Base-by-base conservation (phyloP, 2,888 invertebrate species). In the Pterobdella sp. region DNA sequence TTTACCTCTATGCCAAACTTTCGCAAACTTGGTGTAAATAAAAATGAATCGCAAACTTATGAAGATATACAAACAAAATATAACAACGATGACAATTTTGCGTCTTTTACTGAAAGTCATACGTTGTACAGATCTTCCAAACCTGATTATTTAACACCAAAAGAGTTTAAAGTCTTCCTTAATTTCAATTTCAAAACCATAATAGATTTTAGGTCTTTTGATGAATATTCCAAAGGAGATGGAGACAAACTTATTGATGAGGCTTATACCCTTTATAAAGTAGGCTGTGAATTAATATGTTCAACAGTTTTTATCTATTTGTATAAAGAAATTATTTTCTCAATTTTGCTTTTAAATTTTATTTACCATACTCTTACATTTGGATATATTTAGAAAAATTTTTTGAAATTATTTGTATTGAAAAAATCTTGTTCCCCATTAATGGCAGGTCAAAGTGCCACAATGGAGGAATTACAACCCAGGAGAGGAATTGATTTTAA, bases 61-160 rank as follows among this genome's bases (percentile, higher is more conserved):
- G n/a, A 31, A 1, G 14, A 32, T 32, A 4, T 32, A 66, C 22
- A 22, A 65, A 22, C 1, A 42, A 42, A 29, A 42, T 3, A 4
- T 1, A 31, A 56, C 3, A 56, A 56, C n/a, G n/a, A 56, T 56
- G 60, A n/a, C 18, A n/a, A 22, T 4, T 56, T 4, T 4, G n/a
- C 18, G 3, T 4, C 7, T 3, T 7, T 26, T 18, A 26, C 26
- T 22, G n/a, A 22, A 22, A 18, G 60, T n/a, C 60, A 56, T 3
- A 75, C 71, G 31, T 26, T 81, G 31, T 81, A 78, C 73, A 74
- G 81, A 49, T 81, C 81, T 0, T 81, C 81, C 1, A 76, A 80
- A 31, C 81, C 81, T 10, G 81, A 81, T 74, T 77, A 79, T 31
- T 67, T 81, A 63, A 73, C 76, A 1, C 71, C 74, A 18, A 71